phyloP scores from a whole-genome alignment of 2,113 vertebrate species.

The Hyperopisus bebe region DNA sequence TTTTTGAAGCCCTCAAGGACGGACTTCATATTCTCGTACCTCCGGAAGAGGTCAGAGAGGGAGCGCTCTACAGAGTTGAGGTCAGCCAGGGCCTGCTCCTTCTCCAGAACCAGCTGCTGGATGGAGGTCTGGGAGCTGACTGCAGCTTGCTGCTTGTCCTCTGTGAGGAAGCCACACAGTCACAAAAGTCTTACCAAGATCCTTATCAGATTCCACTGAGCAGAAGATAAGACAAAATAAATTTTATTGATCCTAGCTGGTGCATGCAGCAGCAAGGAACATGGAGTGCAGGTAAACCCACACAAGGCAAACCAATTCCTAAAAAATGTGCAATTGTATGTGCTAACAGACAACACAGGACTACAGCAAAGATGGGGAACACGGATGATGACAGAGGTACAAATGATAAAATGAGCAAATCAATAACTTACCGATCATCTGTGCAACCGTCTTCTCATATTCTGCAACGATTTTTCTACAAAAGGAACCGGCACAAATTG shows the following conservation, averaged over 20 bases:
- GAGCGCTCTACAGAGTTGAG: conserved; percentile 93
- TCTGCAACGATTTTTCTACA: conserved; percentile 90
- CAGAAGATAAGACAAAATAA: neutral
- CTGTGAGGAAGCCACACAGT: conserved; percentile 47
- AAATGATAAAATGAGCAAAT: neutral
- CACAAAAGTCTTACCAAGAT: neutral
- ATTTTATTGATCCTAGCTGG: neutral
- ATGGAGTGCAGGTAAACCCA: neutral
- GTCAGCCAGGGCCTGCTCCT: conserved; percentile 88
- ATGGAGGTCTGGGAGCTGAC: conserved; percentile 78
- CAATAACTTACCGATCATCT: conserved; percentile 86
- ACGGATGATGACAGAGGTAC: neutral
- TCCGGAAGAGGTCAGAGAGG: conserved; percentile 87
- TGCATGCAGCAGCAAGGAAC: neutral
- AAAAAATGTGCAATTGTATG: neutral
- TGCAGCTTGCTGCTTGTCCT: conserved; percentile 83
- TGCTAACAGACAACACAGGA: neutral
- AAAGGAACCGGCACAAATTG: conserved; percentile 5
- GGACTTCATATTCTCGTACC: conserved; percentile 91
- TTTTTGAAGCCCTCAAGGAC: conserved; percentile 95
- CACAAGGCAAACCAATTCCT: neutral
- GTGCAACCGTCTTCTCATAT: conserved; percentile 94
- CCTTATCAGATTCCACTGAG: neutral
- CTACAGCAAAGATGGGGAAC: neutral
- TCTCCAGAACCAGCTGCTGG: conserved; percentile 78